Evolutionary conservation across 2,113 vertebrate genomes (phyloP), one percentile per base, ranked within the genome.

Genomic region (Psittacara wagleri): DNA sequence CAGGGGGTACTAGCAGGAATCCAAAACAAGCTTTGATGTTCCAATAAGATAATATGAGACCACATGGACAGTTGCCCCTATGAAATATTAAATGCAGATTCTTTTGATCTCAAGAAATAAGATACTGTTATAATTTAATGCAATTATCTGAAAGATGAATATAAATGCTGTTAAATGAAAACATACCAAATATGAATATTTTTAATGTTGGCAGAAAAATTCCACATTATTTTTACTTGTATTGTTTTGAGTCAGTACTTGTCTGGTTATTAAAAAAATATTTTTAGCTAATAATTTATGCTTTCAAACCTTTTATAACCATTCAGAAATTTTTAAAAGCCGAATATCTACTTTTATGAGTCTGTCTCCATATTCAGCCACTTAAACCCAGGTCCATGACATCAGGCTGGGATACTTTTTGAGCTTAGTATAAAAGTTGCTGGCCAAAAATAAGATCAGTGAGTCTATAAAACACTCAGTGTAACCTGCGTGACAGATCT

Each of bases 1-100:
- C 52, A 69, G 41, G 41, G 80, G 41, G 10, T 49, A 79, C 24
- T 73, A 90, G 31, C 28, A 83, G 67, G 92, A 95, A 94, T 81
- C 59, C 74, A 77, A 94, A 95, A 83, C 77, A 87, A 90, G 37
- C 54, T 86, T 86, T 97, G 92, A 96, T 96, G 62, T 97, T 96
- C 83, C 92, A 95, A 41, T 46, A 88, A 92, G 89, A 94, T 95
- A 96, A 91, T 41, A 75, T 46, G 37, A 91, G 69, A 94, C 94
- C 92, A 95, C 94, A 96, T 0, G 4, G 72, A 92, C 78, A 92
- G 80, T 48, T 90, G 70, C 49, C 74, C 44, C 67, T 61, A 46
- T 46, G 44, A 86, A 82, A 90, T 94, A 97, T 87, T 93, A 89
- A 95, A 95, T 68, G 37, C 83, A 95, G 94, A 92, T 87, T 90